Percentiles rank a stretch among this genome's conserved stretches.
These are phyloP conservation scores for Tetraodon nigroviridis DNA, from an alignment of 2,113 vertebrate genomes.

Conservation along the genomic window DNA sequence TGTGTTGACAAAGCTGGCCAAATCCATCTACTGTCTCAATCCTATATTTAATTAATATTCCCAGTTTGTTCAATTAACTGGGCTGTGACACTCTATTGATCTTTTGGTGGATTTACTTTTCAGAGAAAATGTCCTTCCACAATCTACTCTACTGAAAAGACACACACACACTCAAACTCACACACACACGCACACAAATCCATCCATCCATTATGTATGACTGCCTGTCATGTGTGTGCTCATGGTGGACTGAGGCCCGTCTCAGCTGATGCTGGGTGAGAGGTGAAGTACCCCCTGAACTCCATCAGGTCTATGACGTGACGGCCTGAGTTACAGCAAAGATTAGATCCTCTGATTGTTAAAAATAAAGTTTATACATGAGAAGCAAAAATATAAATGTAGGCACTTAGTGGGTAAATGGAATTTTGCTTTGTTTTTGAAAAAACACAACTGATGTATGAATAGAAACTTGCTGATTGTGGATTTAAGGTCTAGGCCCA, in stretches of 20 bases:
- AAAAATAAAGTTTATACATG: not conserved
- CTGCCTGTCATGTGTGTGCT: not conserved
- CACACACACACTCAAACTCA: conserved; percentile 5
- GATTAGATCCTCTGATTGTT: too few species aligned
- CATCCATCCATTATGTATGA: not conserved
- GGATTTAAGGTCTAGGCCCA: conserved; percentile 51
- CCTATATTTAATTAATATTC: conserved; percentile 45
- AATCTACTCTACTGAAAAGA: conserved; percentile 38
- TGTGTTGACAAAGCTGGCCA: not conserved
- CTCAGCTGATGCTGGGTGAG: not conserved
- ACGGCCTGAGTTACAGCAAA: too few species aligned
- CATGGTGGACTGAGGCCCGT: not conserved
- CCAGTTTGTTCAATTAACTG: conserved; percentile 60
- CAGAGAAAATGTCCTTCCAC: conserved; percentile 47
- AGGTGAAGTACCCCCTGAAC: not conserved
- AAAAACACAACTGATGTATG: conserved; percentile 10
- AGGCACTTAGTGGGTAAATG: not conserved
- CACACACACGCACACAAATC: not conserved
- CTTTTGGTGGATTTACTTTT: conserved; percentile 55
- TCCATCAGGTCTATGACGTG: not conserved
- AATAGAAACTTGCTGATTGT: conserved; percentile 42
- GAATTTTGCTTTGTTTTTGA: not conserved
- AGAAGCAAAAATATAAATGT: not conserved
- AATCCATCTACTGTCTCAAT: conserved; percentile 17
- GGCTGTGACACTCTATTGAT: conserved; percentile 53